phyloP scores from a whole-genome alignment of 2,113 vertebrate genomes.

The Sinocyclocheilus rhinocerous region DNA sequence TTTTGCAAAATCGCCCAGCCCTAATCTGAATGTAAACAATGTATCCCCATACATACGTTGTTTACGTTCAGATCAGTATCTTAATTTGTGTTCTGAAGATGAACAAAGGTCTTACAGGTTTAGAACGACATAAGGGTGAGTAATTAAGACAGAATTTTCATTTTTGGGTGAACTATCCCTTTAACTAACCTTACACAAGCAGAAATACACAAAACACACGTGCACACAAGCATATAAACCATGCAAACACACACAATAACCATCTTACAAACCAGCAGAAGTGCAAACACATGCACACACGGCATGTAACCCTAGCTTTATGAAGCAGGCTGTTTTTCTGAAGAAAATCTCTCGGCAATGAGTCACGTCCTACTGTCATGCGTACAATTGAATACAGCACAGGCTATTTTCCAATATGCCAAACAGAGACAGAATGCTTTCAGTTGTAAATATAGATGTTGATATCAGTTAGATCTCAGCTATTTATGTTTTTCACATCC shows the following conservation, averaged over 20 bases:
- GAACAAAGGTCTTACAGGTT: too few species aligned
- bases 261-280: conserved; percentile 6
- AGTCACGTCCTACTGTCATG: neutral
- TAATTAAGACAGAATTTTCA: too few species aligned
- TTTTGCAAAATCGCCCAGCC: too few species aligned
- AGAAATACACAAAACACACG: neutral
- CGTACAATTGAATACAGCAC: neutral
- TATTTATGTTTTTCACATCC: neutral
- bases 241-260: neutral
- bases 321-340: neutral
- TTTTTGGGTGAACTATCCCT: too few species aligned
- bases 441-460: neutral
- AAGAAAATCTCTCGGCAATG: neutral
- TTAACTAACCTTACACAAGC: neutral
- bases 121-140: too few species aligned
- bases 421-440: conserved; percentile 7
- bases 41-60: too few species aligned
- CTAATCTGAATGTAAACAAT: too few species aligned
- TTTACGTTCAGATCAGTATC: too few species aligned
- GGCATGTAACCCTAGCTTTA: neutral
- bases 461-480: neutral
- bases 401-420: neutral
- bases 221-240: neutral
- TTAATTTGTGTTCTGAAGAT: too few species aligned
- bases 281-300: neutral